Evolutionary conservation across 2,113 vertebrate species (phyloP), one percentile per base, ranked within the genome.

Genomic region (Eulemur macaco): DNA sequence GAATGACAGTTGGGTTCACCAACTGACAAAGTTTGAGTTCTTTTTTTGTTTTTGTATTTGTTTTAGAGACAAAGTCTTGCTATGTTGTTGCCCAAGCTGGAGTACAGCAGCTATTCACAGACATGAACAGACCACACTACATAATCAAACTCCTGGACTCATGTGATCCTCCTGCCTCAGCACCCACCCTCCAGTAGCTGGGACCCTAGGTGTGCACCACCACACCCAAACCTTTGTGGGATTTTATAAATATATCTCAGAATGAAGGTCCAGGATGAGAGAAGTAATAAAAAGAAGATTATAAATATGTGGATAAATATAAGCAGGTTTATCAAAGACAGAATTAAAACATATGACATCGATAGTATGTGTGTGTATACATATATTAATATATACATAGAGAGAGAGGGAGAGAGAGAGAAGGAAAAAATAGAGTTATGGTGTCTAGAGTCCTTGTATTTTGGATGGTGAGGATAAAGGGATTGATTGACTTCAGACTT

Each of bases 281-380:
- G 74, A 86, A 86, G 10, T 78, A 78, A 89, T 58, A 6, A 73
- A 78, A 90, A 88, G 34, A 88, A 81, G 91, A 86, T 13, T 54
- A 11, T 37, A 84, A 89, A 17, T 93, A 60, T 27, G 10, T 63
- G 39, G 23, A 29, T 84, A 76, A 76, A 64, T 37, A 81, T 21
- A 89, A 80, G 45, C 31, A 94, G 73, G 21, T 68, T 95, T 86
- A 94, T 63, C 69, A 85, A 95, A 96, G 52, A 56, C n/a, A 76
- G 37, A 68, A 69, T 93, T 86, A 97, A 95, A 95, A 47, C 76
- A 52, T 31, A 34, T 27, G 63, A 60, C 25, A 27, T 25, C 58
- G 71, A 42, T 74, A 50, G 18, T 37, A 11, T 52, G 37, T 87
- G 58, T 86, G 9, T 52, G 13, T 47, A 8, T 5, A 10, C 37